A percentile compares a stretch with the other conserved stretches of the same genome.
Evolutionary conservation across 2,888 invertebrate species (phyloP).

Genomic region (Azorinus chamasolen): DNA sequence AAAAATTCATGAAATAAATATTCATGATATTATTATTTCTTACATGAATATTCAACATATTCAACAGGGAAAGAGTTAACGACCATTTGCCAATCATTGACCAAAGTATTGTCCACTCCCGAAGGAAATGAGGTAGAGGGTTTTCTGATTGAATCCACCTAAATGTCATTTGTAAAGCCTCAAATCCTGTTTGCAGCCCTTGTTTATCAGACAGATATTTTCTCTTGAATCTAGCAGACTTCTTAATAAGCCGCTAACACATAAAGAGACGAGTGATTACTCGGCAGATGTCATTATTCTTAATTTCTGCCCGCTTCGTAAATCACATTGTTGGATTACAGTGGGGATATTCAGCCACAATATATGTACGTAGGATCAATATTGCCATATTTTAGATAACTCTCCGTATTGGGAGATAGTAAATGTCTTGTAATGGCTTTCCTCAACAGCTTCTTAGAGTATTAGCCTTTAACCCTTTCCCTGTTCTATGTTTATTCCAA

Average conservation of each 20-base stretch:
- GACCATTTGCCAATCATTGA: no score
- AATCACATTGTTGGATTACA: conserved; percentile 59
- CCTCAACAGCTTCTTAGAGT: conserved; percentile 29
- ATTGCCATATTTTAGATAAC: conserved; percentile 23
- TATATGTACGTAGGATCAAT: conserved; percentile 29
- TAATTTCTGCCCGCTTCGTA: conserved; percentile 43
- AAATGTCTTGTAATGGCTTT: conserved; percentile 32
- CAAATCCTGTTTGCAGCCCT: no score
- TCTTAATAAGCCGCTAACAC: conserved; percentile 38
- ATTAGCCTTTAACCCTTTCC: conserved; percentile 42
- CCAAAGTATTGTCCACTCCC: no score
- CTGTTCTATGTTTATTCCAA: no score
- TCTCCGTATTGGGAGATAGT: conserved; percentile 22
- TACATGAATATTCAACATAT: no score
- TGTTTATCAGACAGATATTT: conserved; percentile 12
- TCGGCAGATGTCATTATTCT: conserved; percentile 44
- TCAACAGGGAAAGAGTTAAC: no score
- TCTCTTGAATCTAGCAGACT: conserved; percentile 3
- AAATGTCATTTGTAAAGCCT: no score
- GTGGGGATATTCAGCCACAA: conserved; percentile 36
- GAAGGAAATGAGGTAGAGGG: no score
- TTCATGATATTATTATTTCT: no score
- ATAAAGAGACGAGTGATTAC: conserved; percentile 41
- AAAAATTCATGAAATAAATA: no score
- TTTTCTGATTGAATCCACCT: no score